Percentiles rank a stretch among this genome's conserved stretches.
Conservation (phyloP, 2,888 invertebrate genomes). For the Trachelus tabidus region DNA sequence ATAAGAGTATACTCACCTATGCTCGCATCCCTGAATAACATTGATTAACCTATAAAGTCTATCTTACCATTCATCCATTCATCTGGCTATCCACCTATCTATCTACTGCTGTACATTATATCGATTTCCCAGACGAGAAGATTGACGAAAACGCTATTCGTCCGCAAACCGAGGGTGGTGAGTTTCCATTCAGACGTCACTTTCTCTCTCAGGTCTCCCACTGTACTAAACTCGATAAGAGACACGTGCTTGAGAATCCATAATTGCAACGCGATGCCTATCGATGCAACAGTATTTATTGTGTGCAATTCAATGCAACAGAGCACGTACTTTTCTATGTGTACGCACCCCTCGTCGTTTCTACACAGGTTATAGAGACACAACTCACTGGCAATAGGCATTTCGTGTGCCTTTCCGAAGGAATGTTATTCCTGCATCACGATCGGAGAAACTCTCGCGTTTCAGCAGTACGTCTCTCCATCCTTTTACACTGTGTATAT, state of each 20-base stretch:
- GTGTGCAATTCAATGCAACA: neutral
- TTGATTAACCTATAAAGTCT: neutral
- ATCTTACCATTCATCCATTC: neutral
- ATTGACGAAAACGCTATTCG: constrained; percentile 59
- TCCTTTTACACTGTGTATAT: neutral
- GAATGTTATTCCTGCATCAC: neutral
- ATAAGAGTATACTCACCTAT: neutral
- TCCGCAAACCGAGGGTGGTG: constrained; percentile 50
- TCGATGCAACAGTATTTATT: neutral
- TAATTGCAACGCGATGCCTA: neutral
- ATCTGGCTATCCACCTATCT: neutral
- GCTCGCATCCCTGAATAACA: neutral
- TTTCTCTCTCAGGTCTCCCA: neutral
- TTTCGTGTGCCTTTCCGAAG: neutral
- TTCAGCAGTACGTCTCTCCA: neutral
- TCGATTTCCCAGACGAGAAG: constrained; percentile 45
- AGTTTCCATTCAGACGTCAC: neutral
- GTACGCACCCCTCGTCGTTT: neutral
- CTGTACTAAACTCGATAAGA: neutral
- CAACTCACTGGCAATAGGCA: neutral
- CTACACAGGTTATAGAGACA: neutral
- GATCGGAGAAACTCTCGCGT: neutral
- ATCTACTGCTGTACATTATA: neutral
- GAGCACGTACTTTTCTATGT: neutral
- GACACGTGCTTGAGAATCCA: neutral